Base-by-base conservation (phyloP, 2,797 vertebrate genomes). In the Taeniopygia guttata region DNA sequence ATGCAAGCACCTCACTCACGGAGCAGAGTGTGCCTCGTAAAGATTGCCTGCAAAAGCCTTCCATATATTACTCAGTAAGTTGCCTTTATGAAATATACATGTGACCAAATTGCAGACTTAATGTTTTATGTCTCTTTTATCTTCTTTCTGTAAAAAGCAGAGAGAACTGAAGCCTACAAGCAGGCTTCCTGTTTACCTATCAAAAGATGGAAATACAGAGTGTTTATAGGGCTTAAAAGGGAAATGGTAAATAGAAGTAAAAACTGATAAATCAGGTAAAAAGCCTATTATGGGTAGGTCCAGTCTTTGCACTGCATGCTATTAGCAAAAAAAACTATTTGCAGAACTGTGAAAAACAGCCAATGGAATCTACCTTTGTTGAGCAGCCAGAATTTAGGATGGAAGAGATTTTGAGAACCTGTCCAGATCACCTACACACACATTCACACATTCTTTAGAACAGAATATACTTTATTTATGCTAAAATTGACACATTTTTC, bases 1-100 rank as follows among this genome's bases (percentile, higher is more conserved):
- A 91, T 91, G 91, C 63, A 93, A 80, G 86, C 74, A 43, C 67
- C 84, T 89, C 74, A 48, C 80, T 78, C 74, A 67, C 64, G 84
- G 72, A 82, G 80, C 12, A 7, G 67, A 82, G 51, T 62, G 72
- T 86, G 66, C 27, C 56, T 94, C 48, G 6, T 84, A 90, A 94
- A 91, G 77, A 66, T n/a, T 88, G 84, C 42, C 52, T 87, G 67
- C n/a, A 84, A 88, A 84, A 91, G 46, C 67, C 38, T 93, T 56
- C 77, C 67, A 20, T 90, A 46, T 64, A 63, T 79, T 92, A 79
- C 77, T 59, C 49, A 32, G 62, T 60, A 84, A 73, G 79, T 56
- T 90, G 60, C 23, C 45, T 87, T 90, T 90, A 88, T 91, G 88
- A 93, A 95, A 94, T 93, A 94, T 75, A 68, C 66, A 69, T 68